Conservation (phyloP, 2,113 vertebrate genomes). For the Embiotoca jacksoni region DNA sequence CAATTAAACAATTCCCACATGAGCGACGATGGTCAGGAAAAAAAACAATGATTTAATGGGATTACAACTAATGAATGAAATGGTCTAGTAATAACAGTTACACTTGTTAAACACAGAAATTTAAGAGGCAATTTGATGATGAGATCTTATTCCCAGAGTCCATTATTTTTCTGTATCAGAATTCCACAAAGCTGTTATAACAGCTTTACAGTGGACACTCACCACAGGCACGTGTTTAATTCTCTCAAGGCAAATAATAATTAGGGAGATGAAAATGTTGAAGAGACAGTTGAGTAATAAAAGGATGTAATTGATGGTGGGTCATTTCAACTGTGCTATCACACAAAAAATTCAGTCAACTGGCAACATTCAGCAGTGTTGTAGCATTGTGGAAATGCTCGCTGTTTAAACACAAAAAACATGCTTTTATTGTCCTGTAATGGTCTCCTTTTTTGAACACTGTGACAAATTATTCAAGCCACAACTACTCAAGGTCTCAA, state of each 20-base stretch:
- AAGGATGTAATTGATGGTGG: not conserved
- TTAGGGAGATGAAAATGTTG: constrained; percentile 8
- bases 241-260: constrained; percentile 11
- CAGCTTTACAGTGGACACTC: not conserved
- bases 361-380: too few relatives aligned
- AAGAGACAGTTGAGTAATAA: not conserved
- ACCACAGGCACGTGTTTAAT: constrained; percentile 17
- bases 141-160: constrained; percentile 7
- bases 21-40: not conserved
- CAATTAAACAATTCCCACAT: too few relatives aligned
- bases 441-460: too few relatives aligned
- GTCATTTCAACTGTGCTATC: too few relatives aligned
- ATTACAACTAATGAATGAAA: constrained; percentile 20
- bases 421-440: too few relatives aligned
- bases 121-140: constrained; percentile 32
- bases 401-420: too few relatives aligned
- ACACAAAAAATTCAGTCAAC: too few relatives aligned
- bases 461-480: too few relatives aligned
- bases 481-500: too few relatives aligned
- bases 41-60: constrained; percentile 6
- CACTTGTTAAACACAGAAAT: constrained; percentile 36
- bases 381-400: too few relatives aligned
- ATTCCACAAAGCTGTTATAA: constrained; percentile 14
- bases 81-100: constrained; percentile 23
- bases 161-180: constrained; percentile 24